Base-by-base conservation (phyloP, 2,797 vertebrate species). In the Eidolon dupreanum region DNA sequence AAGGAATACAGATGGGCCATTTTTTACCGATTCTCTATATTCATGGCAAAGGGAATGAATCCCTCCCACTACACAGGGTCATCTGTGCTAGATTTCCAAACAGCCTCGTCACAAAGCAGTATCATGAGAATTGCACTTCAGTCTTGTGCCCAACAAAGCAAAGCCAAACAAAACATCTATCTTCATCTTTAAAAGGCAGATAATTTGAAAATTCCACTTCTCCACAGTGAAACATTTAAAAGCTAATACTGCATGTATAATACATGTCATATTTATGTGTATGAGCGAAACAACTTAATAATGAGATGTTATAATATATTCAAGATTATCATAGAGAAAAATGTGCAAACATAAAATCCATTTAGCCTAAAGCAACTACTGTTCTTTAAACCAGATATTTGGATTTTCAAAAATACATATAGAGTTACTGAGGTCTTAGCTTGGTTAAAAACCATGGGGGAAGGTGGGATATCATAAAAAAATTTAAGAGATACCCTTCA, bases 191-290 rank as follows among this genome's bases (percentile, higher is more conserved):
- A 83, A 92, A 86, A 78, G 28, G 31, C 15, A 88, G 46, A 71
- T 13, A 22, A 84, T 66, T 79, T 84, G 55, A 89, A 96, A 94
- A 92, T 92, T 59, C 59, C 16, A 6, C 82, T 88, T 81, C 8
- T 13, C 20, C 19, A 57, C 31, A 85, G 36, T 43, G 53, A 82
- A 93, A 61, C 13, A 38, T 65, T 78, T 74, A 93, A 87, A 65
- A 82, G 65, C 6, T 59, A 53, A 46, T 22, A 51, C 26, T 63
- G 1, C n/a, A 63, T 41, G 26, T 70, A 71, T 51, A 92, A 28
- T 0, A 53, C 7, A 73, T 65, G 19, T 4, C 38, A 61, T 68
- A 66, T 88, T 79, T 90, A 63, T 66, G 41, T 31, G 13, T 66
- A 88, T 3, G 46, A 89, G 53, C 17, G 16, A 10, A 90, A 51